Evolutionary conservation across 2,797 vertebrate species (phyloP).

Genomic region (Bovichtus variegatus): DNA sequence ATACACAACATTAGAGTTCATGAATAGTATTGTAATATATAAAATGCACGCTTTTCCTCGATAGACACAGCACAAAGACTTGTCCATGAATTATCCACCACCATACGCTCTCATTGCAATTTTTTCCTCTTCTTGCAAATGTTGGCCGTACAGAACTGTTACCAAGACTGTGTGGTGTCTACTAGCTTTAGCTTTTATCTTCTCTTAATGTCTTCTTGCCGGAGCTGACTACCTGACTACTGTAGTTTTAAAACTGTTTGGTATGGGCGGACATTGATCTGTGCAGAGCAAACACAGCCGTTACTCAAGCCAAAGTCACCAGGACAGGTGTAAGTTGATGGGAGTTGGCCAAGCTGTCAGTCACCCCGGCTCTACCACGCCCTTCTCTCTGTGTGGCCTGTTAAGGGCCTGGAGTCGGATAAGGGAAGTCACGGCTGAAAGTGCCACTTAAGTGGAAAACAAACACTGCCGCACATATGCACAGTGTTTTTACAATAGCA

Average conservation of each 20-base stretch:
- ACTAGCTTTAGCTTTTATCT: not conserved
- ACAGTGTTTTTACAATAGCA: constrained; percentile 4
- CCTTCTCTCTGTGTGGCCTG: constrained; percentile 75
- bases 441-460: constrained; percentile 56
- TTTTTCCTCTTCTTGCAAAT: constrained; percentile 4
- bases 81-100: not conserved
- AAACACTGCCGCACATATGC: constrained; percentile 20
- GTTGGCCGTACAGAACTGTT: not conserved
- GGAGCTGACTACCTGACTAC: constrained; percentile 4
- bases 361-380: constrained; percentile 52
- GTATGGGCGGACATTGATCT: too few relatives aligned
- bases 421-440: constrained; percentile 34
- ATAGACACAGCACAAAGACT: not conserved
- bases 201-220: not conserved
- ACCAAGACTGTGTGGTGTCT: not conserved
- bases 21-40: constrained; percentile 4
- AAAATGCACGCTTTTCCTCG: not conserved
- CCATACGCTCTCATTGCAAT: too few relatives aligned
- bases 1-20: constrained; percentile 1
- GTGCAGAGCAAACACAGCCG: too few relatives aligned
- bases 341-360: constrained; percentile 55
- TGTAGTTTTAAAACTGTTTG: constrained; percentile 1
- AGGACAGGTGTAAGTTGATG: constrained; percentile 69
- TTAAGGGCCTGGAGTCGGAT: constrained; percentile 36
- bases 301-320: constrained; percentile 68